Evolutionary conservation across 1,140 invertebrate genomes (phyloP).

Genomic region (Penaeus japonicus): DNA sequence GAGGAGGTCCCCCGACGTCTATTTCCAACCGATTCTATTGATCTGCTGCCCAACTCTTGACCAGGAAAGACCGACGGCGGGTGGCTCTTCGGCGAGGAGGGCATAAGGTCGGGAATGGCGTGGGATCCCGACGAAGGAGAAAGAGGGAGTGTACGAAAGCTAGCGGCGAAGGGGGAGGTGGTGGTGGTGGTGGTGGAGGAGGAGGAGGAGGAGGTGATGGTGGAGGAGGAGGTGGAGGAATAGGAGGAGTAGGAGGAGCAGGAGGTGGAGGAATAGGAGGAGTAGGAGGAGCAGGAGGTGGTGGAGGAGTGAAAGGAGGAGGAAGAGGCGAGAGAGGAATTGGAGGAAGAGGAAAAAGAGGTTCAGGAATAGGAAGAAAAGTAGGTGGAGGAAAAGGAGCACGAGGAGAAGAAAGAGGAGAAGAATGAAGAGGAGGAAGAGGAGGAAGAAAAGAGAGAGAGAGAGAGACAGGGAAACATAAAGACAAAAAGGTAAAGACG

Average conservation of each 20-base stretch:
- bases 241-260: no score
- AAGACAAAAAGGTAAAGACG: background rate
- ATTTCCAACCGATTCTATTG: slow-evolving; percentile 46
- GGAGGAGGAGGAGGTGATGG: background rate
- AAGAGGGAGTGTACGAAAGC: background rate
- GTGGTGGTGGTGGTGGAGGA: background rate
- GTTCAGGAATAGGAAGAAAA: no score
- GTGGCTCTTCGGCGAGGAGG: background rate
- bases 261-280: background rate
- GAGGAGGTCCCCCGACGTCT: slow-evolving; percentile 28
- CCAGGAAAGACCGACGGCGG: background rate
- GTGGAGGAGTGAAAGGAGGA: background rate
- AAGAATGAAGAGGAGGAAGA: no score
- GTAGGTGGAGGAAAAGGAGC: background rate
- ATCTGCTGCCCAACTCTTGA: slow-evolving; percentile 45
- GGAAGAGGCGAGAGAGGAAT: background rate
- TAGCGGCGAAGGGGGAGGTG: background rate
- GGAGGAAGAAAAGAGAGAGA: background rate
- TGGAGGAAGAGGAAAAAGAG: no score
- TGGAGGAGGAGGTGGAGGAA: background rate
- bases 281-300: background rate
- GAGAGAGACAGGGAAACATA: background rate
- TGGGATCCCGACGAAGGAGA: background rate
- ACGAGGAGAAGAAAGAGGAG: background rate
- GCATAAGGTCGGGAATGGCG: background rate